These are phyloP conservation scores for Entomobrya multifasciata DNA, from an alignment of 2,888 invertebrate genomes.

Conservation along the genomic window DNA sequence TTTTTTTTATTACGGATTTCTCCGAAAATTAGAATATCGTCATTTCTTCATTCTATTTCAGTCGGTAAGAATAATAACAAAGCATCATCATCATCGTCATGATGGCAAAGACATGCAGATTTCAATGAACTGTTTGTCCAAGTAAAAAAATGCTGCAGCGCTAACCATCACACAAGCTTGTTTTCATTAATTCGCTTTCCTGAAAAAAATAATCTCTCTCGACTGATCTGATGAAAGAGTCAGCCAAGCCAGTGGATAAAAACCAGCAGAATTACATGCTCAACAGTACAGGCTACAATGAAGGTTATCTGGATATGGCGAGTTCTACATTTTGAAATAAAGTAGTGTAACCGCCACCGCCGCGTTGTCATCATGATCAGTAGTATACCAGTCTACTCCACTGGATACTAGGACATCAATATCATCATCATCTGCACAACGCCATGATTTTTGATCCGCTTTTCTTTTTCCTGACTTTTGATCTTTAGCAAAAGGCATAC, in stretches of 20 bases:
- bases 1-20: not conserved
- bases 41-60: not conserved
- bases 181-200: not conserved
- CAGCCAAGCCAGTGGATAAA: no score
- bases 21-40: constrained; percentile 19
- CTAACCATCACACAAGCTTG: not conserved
- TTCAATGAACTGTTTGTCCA: constrained; percentile 19
- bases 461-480: not conserved
- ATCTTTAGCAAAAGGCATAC: not conserved
- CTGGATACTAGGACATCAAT: no score
- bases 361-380: not conserved
- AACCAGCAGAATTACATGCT: no score
- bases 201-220: not conserved
- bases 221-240: no score
- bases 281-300: not conserved
- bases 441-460: not conserved
- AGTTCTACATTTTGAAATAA: not conserved
- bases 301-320: not conserved
- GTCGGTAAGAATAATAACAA: not conserved
- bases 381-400: not conserved
- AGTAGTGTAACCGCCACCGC: constrained; percentile 12
- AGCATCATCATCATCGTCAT: no score
- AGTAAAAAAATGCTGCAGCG: not conserved
- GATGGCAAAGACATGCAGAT: not conserved
- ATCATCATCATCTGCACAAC: not conserved